Conservation (phyloP, 1,140 invertebrate species). For the Triops cancriformis region DNA sequence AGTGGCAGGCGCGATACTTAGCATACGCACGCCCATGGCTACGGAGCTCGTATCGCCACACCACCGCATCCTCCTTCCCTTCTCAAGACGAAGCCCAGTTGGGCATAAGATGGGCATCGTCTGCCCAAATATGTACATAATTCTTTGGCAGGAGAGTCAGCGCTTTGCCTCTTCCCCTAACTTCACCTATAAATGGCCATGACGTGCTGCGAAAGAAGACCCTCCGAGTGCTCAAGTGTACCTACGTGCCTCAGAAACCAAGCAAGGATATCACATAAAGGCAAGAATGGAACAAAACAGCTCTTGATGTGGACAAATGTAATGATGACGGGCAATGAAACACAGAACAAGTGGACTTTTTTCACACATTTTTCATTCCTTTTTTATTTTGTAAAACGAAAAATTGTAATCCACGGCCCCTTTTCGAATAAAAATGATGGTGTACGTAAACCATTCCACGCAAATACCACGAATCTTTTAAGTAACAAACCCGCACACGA, state of each 20-base stretch:
- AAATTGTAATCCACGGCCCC: neutral
- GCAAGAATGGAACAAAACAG: neutral
- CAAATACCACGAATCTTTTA: neutral
- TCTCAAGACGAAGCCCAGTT: neutral
- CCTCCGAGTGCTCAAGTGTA: too few relatives aligned
- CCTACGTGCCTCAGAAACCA: too few relatives aligned
- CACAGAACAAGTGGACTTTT: neutral
- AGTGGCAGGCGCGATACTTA: neutral
- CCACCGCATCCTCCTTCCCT: neutral
- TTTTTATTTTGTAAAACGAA: neutral
- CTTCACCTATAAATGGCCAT: neutral
- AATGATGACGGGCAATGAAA: conserved; percentile 4
- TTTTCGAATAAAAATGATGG: neutral
- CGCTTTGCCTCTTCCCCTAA: neutral
- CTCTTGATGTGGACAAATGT: neutral
- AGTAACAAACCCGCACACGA: neutral
- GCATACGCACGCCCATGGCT: neutral
- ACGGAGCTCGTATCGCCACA: neutral
- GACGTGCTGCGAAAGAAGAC: neutral
- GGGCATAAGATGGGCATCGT: neutral
- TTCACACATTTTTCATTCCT: neutral
- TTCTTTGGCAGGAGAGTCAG: neutral
- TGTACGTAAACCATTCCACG: neutral
- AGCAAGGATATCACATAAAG: neutral
- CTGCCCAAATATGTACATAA: neutral